Conservation (phyloP, 2,888 invertebrate genomes). For the Camponotus fellah region DNA sequence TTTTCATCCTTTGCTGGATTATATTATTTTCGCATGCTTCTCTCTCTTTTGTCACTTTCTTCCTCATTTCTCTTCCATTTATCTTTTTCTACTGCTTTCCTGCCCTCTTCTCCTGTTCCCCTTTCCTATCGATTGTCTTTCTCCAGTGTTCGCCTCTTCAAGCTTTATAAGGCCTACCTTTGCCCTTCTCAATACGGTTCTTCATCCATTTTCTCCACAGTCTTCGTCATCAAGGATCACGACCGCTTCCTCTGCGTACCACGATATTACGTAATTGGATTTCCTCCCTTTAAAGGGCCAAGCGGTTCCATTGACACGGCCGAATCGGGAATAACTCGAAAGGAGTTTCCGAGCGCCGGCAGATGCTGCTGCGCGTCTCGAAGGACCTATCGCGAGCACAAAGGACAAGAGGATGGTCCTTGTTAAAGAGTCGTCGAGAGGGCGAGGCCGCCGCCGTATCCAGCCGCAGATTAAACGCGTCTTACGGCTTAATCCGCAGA, state of each 20-base stretch:
- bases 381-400: slow-evolving; percentile 60
- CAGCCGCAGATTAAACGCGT: slow-evolving; percentile 70
- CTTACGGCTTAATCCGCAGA: slow-evolving; percentile 70
- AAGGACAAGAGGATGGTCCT: slow-evolving; percentile 72
- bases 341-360: slow-evolving; percentile 74
- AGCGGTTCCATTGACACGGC: slow-evolving; percentile 77
- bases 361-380: slow-evolving; percentile 71
- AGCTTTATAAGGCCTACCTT: slow-evolving; percentile 21
- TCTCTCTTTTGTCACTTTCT: not conserved
- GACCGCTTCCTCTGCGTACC: slow-evolving; percentile 74
- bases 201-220: slow-evolving; percentile 2
- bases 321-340: slow-evolving; percentile 76
- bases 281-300: slow-evolving; percentile 78
- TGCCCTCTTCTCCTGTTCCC: slow-evolving; percentile 9
- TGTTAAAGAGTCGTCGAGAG: slow-evolving; percentile 63
- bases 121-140: slow-evolving; percentile 26
- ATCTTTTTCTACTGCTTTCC: slow-evolving; percentile 22
- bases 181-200: slow-evolving; percentile 14
- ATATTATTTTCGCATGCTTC: not conserved
- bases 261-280: slow-evolving; percentile 82
- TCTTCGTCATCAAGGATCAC: slow-evolving; percentile 67
- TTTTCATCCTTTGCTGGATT: not conserved
- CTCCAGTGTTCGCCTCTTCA: slow-evolving; percentile 27
- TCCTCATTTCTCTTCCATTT: slow-evolving; percentile 3
- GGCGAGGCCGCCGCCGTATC: slow-evolving; percentile 58